Base-by-base conservation (phyloP, 2,797 vertebrate species). In the Pyrocephalus nanus region DNA sequence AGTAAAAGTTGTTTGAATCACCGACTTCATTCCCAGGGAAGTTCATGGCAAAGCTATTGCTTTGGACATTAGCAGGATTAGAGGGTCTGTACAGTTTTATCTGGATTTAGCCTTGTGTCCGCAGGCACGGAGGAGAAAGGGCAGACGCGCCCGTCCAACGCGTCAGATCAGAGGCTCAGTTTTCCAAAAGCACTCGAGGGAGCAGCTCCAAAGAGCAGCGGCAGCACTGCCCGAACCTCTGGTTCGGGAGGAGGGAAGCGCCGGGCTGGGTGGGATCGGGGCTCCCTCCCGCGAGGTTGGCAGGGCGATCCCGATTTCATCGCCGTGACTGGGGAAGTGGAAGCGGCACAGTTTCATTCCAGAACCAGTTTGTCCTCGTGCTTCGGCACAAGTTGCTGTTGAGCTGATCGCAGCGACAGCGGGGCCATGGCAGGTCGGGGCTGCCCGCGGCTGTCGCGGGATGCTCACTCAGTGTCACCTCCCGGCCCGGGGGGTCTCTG, bases 101-200 rank as follows among this genome's bases (percentile, higher is more conserved):
- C 51, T 84, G 57, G 62, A 47, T 86, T 82, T n/a, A 66, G 43
- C 36, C 30, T 11, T 26, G 29, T 40, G 36, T 12, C 62, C 0
- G 0, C 42, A 43, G 62, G 58, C 38, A 15, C 3, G 3, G 10
- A 19, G 42, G 22, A 2, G 15, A 29, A 21, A 2, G 12, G 34
- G 48, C 55, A 66, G 51, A 27, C 1, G 0, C 12, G 20, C 36
- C 8, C 26, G 40, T 18, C 40, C 48, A 18, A 8, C 3, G 5
- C 14, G 26, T 30, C 13, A 40, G 8, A 3, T 1, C 2, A n/a
- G 26, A 32, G 29, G 7, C 23, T 69, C 1, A 0, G 34, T 34
- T 34, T 5, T 22, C 12, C 8, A 60, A 53, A 23, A 55, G 18
- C 8, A 1, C 15, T 40, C 1, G 38, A n/a, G 32, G 34, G 34